Evolutionary conservation across 2,888 invertebrate species (phyloP), one percentile per base, ranked within the genome.

Genomic region (Physocephala rufipes): DNA sequence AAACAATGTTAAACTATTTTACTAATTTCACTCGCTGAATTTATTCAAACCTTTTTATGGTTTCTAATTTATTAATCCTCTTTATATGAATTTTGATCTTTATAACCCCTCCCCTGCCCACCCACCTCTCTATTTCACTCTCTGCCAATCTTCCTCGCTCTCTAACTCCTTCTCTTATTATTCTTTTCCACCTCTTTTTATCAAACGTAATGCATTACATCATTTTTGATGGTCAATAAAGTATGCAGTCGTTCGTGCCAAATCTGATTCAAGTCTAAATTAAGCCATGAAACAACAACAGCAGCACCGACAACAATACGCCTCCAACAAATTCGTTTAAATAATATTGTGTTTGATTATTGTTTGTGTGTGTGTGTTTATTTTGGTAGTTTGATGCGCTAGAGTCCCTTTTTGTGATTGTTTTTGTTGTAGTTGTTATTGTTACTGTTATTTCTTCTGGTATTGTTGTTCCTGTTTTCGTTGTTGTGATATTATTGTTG

Each of bases 211-310:
- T 36, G 36, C 36, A 36, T 36, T 53, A n/a, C 53, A 21, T 53
- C 53, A 53, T 53, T 21, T 53, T 21, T 53, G 53, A 53, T 24
- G 21, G 24, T 53, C 53, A 21, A 53, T 24, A 53, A 53, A 53
- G 53, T 21, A 53, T 53, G 21, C 53, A 53, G n/a, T 53, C 53
- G 24, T 21, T 53, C 53, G 53, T 19, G 36, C 61, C 36, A 61
- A 61, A 61, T 61, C 36, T n/a, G 61, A 61, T 30, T 28, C 30
- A 61, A 61, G 61, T 28, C 36, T 30, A 61, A 61, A 28, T 36
- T 28, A 61, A 53, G 61, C 30, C 30, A n/a, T 36, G 9, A 36
- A 36, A 36, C 36, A 9, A 36, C 36, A 36, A 36, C 36, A 36
- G 9, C 36, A 36, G 9, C 36, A 36, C 4, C 36, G 9, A 36